Conservation (phyloP, 2,888 invertebrate genomes). For the Cerastis rubricosa region DNA sequence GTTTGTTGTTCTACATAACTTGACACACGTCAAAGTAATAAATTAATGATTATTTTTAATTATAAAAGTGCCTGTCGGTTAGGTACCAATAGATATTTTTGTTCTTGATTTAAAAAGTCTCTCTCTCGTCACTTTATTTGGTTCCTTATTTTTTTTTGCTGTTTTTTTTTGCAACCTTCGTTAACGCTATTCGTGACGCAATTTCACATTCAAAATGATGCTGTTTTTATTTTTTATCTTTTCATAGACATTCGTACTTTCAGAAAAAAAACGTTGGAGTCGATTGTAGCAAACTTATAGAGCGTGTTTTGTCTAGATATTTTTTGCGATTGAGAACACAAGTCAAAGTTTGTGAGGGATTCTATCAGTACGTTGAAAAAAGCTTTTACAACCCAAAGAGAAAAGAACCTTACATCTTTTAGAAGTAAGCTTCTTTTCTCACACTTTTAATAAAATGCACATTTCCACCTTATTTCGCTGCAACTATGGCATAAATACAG, state of each 20-base stretch:
- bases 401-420: neutral
- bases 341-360: neutral
- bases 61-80: too few relatives aligned
- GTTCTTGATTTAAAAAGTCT: constrained; percentile 27
- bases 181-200: constrained; percentile 63
- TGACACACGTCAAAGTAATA: constrained; percentile 16
- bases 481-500: neutral
- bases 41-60: constrained; percentile 20
- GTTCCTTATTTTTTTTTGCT: constrained; percentile 46
- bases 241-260: constrained; percentile 48
- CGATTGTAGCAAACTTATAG: neutral
- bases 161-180: constrained; percentile 65
- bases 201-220: constrained; percentile 69
- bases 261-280: constrained; percentile 2
- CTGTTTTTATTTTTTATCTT: constrained; percentile 65
- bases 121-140: neutral
- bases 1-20: constrained; percentile 29
- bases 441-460: neutral
- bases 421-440: neutral
- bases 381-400: neutral
- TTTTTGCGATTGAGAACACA: neutral
- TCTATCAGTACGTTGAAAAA: constrained; percentile 2
- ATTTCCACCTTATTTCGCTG: neutral
- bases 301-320: constrained; percentile 1
- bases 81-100: neutral